Conservation (phyloP, 1,140 invertebrate genomes). For the Hyphantria cunea region DNA sequence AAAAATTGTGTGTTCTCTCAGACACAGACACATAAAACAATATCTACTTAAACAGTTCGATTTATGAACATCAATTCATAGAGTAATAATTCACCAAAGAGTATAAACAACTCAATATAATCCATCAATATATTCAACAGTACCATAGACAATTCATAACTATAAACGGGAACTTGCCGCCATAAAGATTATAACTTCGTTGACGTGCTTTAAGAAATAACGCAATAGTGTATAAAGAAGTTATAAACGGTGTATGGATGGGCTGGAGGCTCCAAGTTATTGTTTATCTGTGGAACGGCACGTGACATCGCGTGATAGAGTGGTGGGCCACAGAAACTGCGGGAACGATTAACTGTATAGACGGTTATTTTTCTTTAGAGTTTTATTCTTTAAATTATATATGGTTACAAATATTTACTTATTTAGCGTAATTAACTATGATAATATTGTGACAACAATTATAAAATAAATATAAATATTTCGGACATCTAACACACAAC, state of each 20-base stretch:
- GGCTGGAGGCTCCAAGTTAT: conserved; percentile 25
- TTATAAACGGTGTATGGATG: conserved; percentile 39
- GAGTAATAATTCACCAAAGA: neutral
- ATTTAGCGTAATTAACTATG: too few relatives aligned
- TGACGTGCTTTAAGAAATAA: conserved; percentile 33
- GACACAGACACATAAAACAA: neutral
- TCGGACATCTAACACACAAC: too few relatives aligned
- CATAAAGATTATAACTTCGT: conserved; percentile 9
- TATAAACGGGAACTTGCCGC: conserved; percentile 14
- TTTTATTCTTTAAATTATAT: too few relatives aligned
- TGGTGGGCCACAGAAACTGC: conserved; percentile 24
- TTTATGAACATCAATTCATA: neutral
- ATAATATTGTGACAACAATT: too few relatives aligned
- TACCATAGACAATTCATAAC: conserved; percentile 1
- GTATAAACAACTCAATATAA: neutral
- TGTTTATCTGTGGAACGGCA: conserved; percentile 29
- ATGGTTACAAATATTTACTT: too few relatives aligned
- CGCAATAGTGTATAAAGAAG: conserved; percentile 41
- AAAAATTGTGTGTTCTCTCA: neutral
- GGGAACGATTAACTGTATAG: conserved; percentile 1
- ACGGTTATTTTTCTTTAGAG: too few relatives aligned
- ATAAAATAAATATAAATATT: too few relatives aligned
- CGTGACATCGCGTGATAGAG: conserved; percentile 49
- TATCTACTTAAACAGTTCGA: neutral
- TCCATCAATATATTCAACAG: neutral